Percentiles rank a stretch among this genome's conserved stretches.
Conservation (phyloP, 2,113 vertebrate genomes). For the Ardeotis arabs region DNA sequence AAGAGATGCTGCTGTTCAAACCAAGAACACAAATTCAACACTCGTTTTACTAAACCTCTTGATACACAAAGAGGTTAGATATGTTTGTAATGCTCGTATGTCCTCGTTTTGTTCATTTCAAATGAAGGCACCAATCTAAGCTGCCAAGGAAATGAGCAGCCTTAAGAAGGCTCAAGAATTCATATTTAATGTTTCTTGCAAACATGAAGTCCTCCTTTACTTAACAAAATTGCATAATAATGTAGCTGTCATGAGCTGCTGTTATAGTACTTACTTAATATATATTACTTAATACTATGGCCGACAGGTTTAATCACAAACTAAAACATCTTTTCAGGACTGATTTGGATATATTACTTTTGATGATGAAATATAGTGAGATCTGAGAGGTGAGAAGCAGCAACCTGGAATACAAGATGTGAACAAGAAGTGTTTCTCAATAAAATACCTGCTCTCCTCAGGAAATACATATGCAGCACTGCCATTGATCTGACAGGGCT, state of each 20-base stretch:
- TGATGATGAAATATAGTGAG: not conserved
- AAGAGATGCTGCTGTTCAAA: not conserved
- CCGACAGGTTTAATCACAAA: not conserved
- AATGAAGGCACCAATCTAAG: not conserved
- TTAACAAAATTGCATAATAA: not conserved
- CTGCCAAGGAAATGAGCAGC: not conserved
- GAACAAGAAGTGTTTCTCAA: not conserved
- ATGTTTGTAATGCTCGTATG: not conserved
- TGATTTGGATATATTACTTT: not conserved
- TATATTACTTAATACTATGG: not conserved
- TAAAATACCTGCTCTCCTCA: conserved; percentile 86
- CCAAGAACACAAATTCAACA: not conserved
- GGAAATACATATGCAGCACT: conserved; percentile 79
- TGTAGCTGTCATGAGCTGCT: not conserved
- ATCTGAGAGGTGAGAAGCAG: not conserved
- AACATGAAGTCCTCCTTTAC: not conserved
- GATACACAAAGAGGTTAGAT: not conserved
- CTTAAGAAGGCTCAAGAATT: not conserved
- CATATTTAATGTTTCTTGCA: not conserved
- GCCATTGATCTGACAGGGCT: conserved; percentile 82
- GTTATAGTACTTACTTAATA: not conserved
- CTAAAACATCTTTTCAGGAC: not conserved
- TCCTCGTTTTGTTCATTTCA: not conserved
- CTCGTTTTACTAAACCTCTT: not conserved
- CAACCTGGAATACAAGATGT: not conserved